Percentiles rank a stretch among this genome's conserved stretches.
These are phyloP conservation scores for Amblyteles armatorius DNA, from an alignment of 2,888 invertebrate species.

Conservation along the genomic window DNA sequence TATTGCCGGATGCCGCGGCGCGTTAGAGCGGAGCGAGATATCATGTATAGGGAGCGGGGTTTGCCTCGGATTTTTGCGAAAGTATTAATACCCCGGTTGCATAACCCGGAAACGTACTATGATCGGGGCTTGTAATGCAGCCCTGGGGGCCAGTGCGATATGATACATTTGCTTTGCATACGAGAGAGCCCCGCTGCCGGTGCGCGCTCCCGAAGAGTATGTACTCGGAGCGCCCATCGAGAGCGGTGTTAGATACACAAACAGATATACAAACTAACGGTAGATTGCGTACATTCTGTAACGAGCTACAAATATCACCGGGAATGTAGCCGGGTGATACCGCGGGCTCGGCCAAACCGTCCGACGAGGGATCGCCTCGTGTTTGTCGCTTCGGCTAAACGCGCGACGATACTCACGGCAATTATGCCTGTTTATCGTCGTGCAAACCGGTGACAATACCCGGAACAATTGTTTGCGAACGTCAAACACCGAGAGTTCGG, in stretches of 20 bases:
- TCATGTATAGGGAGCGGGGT: constrained; percentile 39
- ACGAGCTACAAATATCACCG: constrained; percentile 77
- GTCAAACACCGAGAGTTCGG: constrained; percentile 43
- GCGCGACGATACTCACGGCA: constrained; percentile 76
- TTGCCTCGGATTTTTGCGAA: constrained; percentile 78
- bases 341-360: constrained; percentile 44
- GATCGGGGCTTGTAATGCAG: constrained; percentile 82
- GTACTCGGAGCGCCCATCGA: constrained; percentile 26
- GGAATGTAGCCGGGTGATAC: constrained; percentile 36
- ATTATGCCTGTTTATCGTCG: constrained; percentile 79
- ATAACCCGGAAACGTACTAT: constrained; percentile 79
- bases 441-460: constrained; percentile 46
- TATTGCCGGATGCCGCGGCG: constrained; percentile 55
- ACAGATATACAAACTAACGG: constrained; percentile 69
- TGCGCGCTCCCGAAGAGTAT: constrained; percentile 47
- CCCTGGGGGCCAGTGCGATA: constrained; percentile 82
- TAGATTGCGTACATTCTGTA: constrained; percentile 75
- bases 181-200: constrained; percentile 67
- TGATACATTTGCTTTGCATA: constrained; percentile 83
- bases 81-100: constrained; percentile 78
- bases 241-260: constrained; percentile 49
- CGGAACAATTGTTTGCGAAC: constrained; percentile 52
- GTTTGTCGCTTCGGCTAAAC: constrained; percentile 60
- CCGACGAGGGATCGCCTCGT: constrained; percentile 64
- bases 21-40: constrained; percentile 74